Evolutionary conservation across 2,797 vertebrate genomes (phyloP).

Genomic region (Ceryle rudis): DNA sequence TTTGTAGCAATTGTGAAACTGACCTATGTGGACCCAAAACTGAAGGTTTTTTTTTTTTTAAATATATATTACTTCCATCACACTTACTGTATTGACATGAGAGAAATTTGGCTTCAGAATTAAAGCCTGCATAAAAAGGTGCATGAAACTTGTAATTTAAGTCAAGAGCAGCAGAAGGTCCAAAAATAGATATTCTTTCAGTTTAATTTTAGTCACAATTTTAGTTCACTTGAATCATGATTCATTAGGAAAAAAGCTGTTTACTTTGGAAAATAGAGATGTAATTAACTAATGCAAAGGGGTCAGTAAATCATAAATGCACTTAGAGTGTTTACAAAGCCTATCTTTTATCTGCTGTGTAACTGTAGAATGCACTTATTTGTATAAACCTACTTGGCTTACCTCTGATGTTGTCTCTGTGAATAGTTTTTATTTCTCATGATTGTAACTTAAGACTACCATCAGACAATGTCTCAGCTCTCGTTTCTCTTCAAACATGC

Average conservation of each 20-base stretch:
- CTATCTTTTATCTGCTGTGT: constrained; percentile 45
- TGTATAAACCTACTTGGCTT: constrained; percentile 58
- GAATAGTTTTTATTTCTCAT: constrained; percentile 74
- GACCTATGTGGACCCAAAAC: background rate
- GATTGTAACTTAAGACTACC: constrained; percentile 65
- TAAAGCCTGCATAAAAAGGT: background rate
- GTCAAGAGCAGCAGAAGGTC: background rate
- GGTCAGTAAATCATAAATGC: constrained; percentile 59
- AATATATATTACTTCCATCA: background rate
- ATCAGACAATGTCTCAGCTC: constrained; percentile 67
- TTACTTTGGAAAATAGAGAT: constrained; percentile 44
- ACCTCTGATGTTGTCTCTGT: constrained; percentile 42
- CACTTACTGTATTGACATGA: background rate
- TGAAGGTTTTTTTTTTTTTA: background rate
- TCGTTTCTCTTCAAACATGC: constrained; percentile 30
- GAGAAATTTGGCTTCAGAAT: background rate
- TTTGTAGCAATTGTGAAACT: background rate
- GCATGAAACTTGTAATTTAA: background rate
- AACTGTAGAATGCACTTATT: constrained; percentile 60
- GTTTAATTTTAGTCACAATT: constrained; percentile 29
- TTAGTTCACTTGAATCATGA: constrained; percentile 31
- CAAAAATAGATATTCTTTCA: constrained; percentile 48
- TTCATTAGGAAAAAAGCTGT: constrained; percentile 30
- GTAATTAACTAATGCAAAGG: constrained; percentile 52
- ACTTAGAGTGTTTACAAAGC: constrained; percentile 26